Conservation (phyloP, 1,140 invertebrate genomes). For the Drosophila baimaii region DNA sequence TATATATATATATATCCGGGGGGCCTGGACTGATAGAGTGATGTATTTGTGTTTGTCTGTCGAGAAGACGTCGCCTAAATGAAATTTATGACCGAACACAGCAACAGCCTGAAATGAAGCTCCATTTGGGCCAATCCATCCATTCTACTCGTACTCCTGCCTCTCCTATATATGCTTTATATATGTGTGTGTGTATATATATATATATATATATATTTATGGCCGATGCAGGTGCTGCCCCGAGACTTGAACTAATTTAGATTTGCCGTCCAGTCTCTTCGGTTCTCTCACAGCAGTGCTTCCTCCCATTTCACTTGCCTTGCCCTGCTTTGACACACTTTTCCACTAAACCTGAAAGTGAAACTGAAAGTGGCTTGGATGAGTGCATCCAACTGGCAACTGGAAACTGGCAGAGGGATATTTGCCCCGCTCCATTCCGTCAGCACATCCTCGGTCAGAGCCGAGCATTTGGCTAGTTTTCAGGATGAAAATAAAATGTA, state of each 20-base stretch:
- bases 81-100: constrained; percentile 42
- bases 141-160: constrained; percentile 6
- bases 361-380: constrained; percentile 41
- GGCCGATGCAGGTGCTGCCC: constrained; percentile 37
- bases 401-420: neutral
- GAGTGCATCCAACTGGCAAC: constrained; percentile 46
- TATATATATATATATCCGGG: constrained; percentile 2
- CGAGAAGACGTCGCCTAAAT: constrained; percentile 43
- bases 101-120: constrained; percentile 34
- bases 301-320: neutral
- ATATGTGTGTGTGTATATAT: neutral
- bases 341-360: constrained; percentile 27
- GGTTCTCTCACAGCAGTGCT: neutral
- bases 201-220: constrained; percentile 25
- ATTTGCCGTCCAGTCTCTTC: constrained; percentile 29
- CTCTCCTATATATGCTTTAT: neutral
- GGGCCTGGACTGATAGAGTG: constrained; percentile 32
- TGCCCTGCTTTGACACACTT: constrained; percentile 30
- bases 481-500: neutral
- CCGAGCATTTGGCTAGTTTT: neutral
- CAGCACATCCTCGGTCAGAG: neutral
- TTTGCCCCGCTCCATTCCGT: neutral
- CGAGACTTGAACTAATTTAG: constrained; percentile 42
- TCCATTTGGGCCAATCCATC: constrained; percentile 37
- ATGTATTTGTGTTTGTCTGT: constrained; percentile 55